Evolutionary conservation across 2,113 vertebrate species (phyloP).

Genomic region (Ptychochromis oligacanthus): DNA sequence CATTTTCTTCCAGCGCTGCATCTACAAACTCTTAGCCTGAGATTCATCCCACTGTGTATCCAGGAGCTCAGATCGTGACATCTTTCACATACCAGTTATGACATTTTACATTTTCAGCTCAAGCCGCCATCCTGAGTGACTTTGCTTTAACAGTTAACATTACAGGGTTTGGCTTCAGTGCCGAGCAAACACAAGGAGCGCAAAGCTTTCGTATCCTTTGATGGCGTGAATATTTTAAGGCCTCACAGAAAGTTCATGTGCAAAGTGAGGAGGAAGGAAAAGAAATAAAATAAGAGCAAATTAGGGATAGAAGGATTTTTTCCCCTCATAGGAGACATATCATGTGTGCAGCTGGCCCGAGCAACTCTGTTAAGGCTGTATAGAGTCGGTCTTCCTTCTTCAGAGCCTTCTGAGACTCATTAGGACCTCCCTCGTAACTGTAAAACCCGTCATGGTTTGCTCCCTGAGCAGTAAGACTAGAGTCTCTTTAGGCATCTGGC

Average conservation of each 20-base stretch:
- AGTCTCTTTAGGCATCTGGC: constrained; percentile 34
- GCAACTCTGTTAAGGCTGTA: constrained; percentile 33
- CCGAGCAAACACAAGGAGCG: constrained; percentile 3
- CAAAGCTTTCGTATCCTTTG: background rate
- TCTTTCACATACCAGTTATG: background rate
- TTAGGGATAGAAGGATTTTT: constrained; percentile 11
- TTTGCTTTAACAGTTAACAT: no score
- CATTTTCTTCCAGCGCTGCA: background rate
- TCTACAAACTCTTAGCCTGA: constrained; percentile 8
- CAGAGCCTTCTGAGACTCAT: constrained; percentile 56
- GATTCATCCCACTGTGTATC: constrained; percentile 28
- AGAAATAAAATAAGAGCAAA: constrained; percentile 21
- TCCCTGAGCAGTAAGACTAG: constrained; percentile 29
- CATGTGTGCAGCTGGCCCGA: constrained; percentile 31
- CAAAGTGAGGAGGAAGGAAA: constrained; percentile 9
- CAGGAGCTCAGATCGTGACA: constrained; percentile 13
- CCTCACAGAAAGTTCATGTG: constrained; percentile 11
- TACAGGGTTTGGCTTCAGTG: no score
- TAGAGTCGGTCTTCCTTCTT: constrained; percentile 32
- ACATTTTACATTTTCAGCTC: constrained; percentile 32
- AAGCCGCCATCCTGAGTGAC: background rate
- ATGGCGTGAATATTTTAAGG: background rate
- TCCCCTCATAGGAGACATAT: constrained; percentile 26
- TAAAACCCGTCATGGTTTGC: constrained; percentile 42
- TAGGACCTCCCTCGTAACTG: constrained; percentile 54